Conservation (phyloP, 1,140 invertebrate genomes). For the Lepidostoma basale region DNA sequence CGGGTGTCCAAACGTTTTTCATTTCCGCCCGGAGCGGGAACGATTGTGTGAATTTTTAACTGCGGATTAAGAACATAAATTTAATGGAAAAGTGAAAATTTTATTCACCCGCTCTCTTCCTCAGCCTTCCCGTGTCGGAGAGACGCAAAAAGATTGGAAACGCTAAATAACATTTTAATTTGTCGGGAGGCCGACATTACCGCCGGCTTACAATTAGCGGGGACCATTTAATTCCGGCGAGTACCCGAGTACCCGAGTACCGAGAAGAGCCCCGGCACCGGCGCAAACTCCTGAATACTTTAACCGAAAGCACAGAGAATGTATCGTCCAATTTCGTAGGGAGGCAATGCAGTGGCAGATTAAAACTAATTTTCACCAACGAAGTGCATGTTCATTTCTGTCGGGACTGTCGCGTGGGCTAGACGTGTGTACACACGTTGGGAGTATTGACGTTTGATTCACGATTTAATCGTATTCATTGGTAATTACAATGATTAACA, state of each 20-base stretch:
- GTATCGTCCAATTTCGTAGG: too few relatives aligned
- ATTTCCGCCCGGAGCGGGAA: slow-evolving; percentile 38
- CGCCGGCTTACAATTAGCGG: slow-evolving; percentile 29
- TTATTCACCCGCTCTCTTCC: slow-evolving; percentile 20
- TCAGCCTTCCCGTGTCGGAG: neutral
- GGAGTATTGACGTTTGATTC: too few relatives aligned
- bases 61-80: slow-evolving; percentile 41
- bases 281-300: too few relatives aligned
- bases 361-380: too few relatives aligned
- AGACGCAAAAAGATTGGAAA: slow-evolving; percentile 34
- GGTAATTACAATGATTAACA: too few relatives aligned
- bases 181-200: slow-evolving; percentile 11
- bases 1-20: slow-evolving; percentile 41
- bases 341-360: too few relatives aligned
- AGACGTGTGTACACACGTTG: too few relatives aligned
- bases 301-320: too few relatives aligned
- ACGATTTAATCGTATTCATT: too few relatives aligned
- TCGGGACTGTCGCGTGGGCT: too few relatives aligned
- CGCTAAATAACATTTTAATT: slow-evolving; percentile 43
- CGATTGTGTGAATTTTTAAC: slow-evolving; percentile 40
- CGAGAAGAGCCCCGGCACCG: too few relatives aligned
- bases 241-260: neutral
- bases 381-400: too few relatives aligned
- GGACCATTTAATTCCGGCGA: neutral
- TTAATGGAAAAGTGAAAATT: slow-evolving; percentile 46